Evolutionary conservation across 2,888 invertebrate genomes (phyloP).

Genomic region (Cheilosia vernalis): DNA sequence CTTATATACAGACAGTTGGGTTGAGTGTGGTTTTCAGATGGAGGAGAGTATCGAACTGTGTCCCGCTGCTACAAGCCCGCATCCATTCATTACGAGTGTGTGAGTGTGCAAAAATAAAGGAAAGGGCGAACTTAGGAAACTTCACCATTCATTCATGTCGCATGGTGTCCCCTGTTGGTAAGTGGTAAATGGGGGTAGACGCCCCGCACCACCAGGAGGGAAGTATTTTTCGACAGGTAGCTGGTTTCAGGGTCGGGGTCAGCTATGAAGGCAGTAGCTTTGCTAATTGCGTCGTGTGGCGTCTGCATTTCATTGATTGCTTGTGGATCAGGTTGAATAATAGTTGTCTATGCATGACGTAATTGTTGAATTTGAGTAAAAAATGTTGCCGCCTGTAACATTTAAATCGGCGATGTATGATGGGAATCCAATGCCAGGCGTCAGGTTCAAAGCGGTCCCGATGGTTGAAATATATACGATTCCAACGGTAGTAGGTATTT

Average conservation of each 20-base stretch:
- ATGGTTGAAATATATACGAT: too few relatives aligned
- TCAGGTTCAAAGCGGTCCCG: too few relatives aligned
- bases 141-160: slow-evolving; percentile 5
- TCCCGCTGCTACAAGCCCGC: neutral
- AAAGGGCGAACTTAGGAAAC: neutral
- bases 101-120: neutral
- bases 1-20: neutral
- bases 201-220: neutral
- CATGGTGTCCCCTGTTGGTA: neutral
- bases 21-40: neutral
- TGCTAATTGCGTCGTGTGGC: neutral
- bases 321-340: too few relatives aligned
- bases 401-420: too few relatives aligned
- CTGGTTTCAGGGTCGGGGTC: neutral
- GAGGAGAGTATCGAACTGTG: slow-evolving; percentile 3
- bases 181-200: neutral
- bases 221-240: neutral
- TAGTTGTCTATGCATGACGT: too few relatives aligned
- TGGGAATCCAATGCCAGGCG: too few relatives aligned
- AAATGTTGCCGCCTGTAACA: too few relatives aligned
- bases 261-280: too few relatives aligned
- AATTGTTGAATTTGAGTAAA: too few relatives aligned
- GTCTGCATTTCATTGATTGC: neutral
- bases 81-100: neutral
- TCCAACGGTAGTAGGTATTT: too few relatives aligned